Evolutionary conservation across 2,797 vertebrate species (phyloP).

Genomic region (Picus viridis): DNA sequence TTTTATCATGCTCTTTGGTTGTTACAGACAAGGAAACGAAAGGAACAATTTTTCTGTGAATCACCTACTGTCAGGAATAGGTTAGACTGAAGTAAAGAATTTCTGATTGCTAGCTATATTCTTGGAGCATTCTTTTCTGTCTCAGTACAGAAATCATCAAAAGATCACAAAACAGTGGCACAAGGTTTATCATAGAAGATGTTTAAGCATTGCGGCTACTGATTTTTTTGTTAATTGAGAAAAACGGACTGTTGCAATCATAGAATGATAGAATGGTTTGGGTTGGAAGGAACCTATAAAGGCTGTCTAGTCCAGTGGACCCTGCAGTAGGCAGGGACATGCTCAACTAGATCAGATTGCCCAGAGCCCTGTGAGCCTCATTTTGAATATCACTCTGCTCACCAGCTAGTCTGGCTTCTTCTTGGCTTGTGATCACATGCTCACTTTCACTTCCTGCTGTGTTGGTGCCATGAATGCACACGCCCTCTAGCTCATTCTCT

Average conservation of each 20-base stretch:
- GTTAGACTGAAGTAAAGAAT: background rate
- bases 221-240: background rate
- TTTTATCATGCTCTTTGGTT: background rate
- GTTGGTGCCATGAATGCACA: fast-evolving
- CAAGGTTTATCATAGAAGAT: background rate
- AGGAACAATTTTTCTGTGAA: background rate
- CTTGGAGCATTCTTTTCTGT: background rate
- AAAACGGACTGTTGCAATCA: background rate
- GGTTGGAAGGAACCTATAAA: too few species aligned
- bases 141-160: background rate
- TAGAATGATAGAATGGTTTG: too few species aligned
- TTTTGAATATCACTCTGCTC: too few species aligned
- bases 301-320: too few species aligned
- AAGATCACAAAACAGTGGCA: background rate
- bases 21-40: background rate
- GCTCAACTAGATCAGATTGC: too few species aligned
- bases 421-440: fast-evolving
- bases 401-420: background rate
- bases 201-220: background rate
- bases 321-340: too few species aligned
- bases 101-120: background rate
- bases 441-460: fast-evolving
- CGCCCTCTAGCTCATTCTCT: background rate
- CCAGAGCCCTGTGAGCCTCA: too few species aligned
- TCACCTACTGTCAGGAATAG: background rate